Evolutionary conservation across 2,797 vertebrate species (phyloP), one percentile per base, ranked within the genome.

Genomic region (Hypotaenidia philippensis): DNA sequence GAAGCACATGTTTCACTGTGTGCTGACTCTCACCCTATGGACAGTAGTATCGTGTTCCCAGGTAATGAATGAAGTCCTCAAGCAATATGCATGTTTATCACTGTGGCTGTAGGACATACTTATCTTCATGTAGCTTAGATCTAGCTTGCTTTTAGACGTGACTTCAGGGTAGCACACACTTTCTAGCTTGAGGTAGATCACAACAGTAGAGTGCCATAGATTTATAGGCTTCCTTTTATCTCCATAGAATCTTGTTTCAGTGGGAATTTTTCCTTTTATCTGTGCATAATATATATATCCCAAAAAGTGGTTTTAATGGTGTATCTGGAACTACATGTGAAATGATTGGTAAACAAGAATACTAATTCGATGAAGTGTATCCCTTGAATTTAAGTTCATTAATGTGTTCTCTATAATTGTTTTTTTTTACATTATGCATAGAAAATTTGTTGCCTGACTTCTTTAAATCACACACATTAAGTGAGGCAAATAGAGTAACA

Each of bases 11-110:
- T 88, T 82, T 79, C 94, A 57, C 36, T 9, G 38, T 20, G 26
- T 71, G 74, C 94, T 93, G 80, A 76, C 78, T 64, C 31, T 56
- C 61, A 26, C 50, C 36, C 53, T 61, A 16, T 64, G 66, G 83
- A 64, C 40, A 59, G 53, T 4, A 64, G 7, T 13, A 65, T 78
- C 63, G 60, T 29, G 6, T 84, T 94, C 82, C 59, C 94, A 98
- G 98, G 98, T 98, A 97, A 66, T 63, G 3, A 2, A 32, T 55
- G 38, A 63, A 77, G 23, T 72, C 40, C 41, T 89, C 34, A 76
- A 34, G 29, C 59, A 34, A 15, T 16, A 38, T 5, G 27, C 0
- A 1, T 40, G 14, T 56, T 65, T 57, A 29, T 53, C 4, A 8
- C 50, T 59, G 34, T 36, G 45, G 25, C 69, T 90, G n/a, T 50